A percentile compares a stretch with the other conserved stretches of the same genome.
These are phyloP conservation scores for Laticauda laticaudata DNA, from an alignment of 2,113 vertebrate species.

Conservation along the genomic window DNA sequence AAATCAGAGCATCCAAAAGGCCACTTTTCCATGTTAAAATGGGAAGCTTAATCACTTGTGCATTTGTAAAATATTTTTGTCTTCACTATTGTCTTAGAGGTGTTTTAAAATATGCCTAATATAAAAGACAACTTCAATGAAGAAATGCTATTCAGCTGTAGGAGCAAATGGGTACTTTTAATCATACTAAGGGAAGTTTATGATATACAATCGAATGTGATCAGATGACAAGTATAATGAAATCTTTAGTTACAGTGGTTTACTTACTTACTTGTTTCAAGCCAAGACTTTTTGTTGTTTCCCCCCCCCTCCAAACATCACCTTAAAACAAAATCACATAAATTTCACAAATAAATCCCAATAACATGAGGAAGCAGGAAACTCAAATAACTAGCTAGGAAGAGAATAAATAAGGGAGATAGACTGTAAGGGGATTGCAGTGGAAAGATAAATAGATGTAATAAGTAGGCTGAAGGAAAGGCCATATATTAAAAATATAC, in stretches of 20 bases:
- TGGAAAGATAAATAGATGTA: slow-evolving; percentile 62
- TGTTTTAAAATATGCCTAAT: not conserved
- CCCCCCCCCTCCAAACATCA: not conserved
- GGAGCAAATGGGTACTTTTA: not conserved
- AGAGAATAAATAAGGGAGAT: slow-evolving; percentile 57
- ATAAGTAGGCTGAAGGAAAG: slow-evolving; percentile 60
- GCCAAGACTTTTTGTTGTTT: not conserved
- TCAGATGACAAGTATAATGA: slow-evolving; percentile 17
- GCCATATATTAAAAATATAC: slow-evolving; percentile 58
- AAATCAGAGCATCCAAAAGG: not conserved
- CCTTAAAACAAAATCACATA: slow-evolving; percentile 43
- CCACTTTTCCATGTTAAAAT: not conserved
- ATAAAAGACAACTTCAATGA: slow-evolving; percentile 3
- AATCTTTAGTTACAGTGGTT: not conserved
- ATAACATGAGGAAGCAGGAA: slow-evolving; percentile 45
- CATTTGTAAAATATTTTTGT: not conserved
- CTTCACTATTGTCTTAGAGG: not conserved
- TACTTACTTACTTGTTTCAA: not conserved
- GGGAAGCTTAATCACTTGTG: not conserved
- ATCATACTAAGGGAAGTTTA: not conserved
- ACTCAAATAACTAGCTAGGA: slow-evolving; percentile 39
- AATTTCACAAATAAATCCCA: slow-evolving; percentile 50
- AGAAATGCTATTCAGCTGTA: not conserved
- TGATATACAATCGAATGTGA: not conserved
- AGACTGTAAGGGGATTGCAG: slow-evolving; percentile 44